A percentile compares a stretch with the other conserved stretches of the same genome.
phyloP scores from a whole-genome alignment of 2,888 invertebrate species.

The Scelioninae gen. 2 region DNA sequence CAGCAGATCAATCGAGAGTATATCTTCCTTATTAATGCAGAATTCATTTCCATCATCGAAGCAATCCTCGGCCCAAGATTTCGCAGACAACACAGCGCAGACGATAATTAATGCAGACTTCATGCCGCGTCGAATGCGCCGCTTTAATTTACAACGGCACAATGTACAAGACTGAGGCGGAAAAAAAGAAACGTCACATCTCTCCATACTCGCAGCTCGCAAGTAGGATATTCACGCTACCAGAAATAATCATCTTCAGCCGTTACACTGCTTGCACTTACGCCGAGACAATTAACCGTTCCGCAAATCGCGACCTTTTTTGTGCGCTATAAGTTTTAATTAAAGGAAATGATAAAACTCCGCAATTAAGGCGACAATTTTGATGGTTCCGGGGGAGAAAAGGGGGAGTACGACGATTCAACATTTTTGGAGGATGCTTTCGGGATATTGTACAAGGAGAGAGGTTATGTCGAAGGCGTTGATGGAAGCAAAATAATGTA shows the following conservation, averaged over 20 bases:
- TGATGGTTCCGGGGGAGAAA: too few relatives aligned
- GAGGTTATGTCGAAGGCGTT: too few relatives aligned
- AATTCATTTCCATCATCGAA: slow-evolving; percentile 73
- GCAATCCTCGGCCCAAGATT: slow-evolving; percentile 64
- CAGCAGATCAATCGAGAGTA: slow-evolving; percentile 82
- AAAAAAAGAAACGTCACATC: slow-evolving; percentile 56
- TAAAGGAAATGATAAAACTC: slow-evolving; percentile 28
- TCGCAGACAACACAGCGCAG: slow-evolving; percentile 28
- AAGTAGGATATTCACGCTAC: slow-evolving; percentile 62
- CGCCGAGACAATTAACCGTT: slow-evolving; percentile 44
- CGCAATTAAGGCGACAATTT: slow-evolving; percentile 21
- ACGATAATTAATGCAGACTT: slow-evolving; percentile 42
- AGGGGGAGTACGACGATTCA: too few relatives aligned
- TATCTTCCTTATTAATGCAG: slow-evolving; percentile 80
- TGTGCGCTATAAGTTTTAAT: slow-evolving; percentile 34
- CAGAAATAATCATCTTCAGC: slow-evolving; percentile 70
- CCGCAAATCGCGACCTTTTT: slow-evolving; percentile 37
- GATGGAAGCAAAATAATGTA: too few relatives aligned
- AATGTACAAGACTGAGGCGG: slow-evolving; percentile 26
- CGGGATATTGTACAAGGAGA: too few relatives aligned
- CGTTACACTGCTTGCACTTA: slow-evolving; percentile 62
- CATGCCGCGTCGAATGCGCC: slow-evolving; percentile 29
- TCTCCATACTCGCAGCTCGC: slow-evolving; percentile 50
- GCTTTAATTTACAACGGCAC: slow-evolving; percentile 36
- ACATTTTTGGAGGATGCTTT: too few relatives aligned